phyloP scores from a whole-genome alignment of 2,113 vertebrate genomes.

The Mustela nigripes region DNA sequence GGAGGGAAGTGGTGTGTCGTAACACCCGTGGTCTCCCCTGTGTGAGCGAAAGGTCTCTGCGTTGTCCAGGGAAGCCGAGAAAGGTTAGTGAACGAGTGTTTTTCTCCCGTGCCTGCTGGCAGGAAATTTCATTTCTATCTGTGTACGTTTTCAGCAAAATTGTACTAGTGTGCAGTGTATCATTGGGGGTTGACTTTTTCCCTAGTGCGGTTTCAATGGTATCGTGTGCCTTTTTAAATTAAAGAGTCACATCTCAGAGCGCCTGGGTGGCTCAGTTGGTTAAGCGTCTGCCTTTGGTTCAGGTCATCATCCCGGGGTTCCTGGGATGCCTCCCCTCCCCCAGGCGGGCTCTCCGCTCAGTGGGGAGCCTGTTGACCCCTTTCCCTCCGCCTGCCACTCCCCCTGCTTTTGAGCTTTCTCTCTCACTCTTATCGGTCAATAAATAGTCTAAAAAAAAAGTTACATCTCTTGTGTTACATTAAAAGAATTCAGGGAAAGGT shows the following conservation, averaged over 20 bases:
- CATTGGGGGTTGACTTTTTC: neutral
- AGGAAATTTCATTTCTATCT: neutral
- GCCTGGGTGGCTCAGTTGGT: neutral
- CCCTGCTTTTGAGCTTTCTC: neutral
- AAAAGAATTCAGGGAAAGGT: neutral
- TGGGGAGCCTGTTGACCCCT: no score
- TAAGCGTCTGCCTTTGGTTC: neutral
- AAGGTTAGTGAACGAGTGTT: neutral
- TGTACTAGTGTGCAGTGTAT: neutral
- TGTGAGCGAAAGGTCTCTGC: neutral
- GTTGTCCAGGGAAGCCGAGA: neutral
- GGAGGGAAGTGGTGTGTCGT: neutral
- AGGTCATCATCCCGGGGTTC: neutral
- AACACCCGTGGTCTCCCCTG: neutral
- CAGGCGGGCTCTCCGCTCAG: no score
- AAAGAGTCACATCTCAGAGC: neutral
- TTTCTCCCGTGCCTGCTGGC: neutral
- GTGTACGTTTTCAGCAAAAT: neutral
- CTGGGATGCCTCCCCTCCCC: neutral
- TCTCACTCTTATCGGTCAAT: neutral
- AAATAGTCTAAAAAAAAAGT: neutral
- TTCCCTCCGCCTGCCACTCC: accelerated
- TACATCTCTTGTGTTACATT: neutral
- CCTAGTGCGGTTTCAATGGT: neutral
- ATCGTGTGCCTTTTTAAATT: neutral